These are phyloP conservation scores for Drosophila lowei DNA, from an alignment of 1,140 invertebrate species.

Conservation along the genomic window DNA sequence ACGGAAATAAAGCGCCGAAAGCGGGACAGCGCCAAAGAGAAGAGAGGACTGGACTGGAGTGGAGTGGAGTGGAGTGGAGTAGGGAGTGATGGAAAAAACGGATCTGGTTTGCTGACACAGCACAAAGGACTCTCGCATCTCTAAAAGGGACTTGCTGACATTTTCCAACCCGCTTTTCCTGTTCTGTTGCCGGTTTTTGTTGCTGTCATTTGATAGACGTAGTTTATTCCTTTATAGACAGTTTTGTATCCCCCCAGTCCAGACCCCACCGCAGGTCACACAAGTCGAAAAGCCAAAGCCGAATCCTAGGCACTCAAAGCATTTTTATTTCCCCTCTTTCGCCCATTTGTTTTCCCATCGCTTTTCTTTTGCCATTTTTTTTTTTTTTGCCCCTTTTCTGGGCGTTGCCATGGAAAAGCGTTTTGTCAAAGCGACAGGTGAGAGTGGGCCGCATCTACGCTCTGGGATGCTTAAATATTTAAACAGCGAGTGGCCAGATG, in stretches of 20 bases:
- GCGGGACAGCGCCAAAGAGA: not conserved
- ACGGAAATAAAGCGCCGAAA: conserved; percentile 43
- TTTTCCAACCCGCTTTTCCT: conserved; percentile 1
- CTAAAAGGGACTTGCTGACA: conserved; percentile 24
- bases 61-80: conserved; percentile 2
- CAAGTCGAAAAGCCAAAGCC: conserved; percentile 27
- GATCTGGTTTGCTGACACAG: conserved; percentile 43
- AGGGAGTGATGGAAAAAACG: not conserved
- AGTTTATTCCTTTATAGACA: conserved; percentile 57
- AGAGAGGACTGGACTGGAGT: not conserved
- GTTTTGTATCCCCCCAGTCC: conserved; percentile 5
- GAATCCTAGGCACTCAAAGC: conserved; percentile 6
- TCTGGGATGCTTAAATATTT: conserved; percentile 54
- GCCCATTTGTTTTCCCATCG: not conserved
- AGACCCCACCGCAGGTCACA: conserved; percentile 10
- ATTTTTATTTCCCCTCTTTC: conserved; percentile 10
- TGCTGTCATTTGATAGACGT: conserved; percentile 40
- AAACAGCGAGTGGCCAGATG: conserved; percentile 47
- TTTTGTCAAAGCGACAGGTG: conserved; percentile 59
- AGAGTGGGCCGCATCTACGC: not conserved
- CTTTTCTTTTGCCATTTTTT: too few species aligned
- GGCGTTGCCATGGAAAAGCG: conserved; percentile 41
- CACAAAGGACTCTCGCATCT: conserved; percentile 36
- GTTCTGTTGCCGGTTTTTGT: not conserved
- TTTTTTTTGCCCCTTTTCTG: conserved; percentile 5